A percentile compares a stretch with the other conserved stretches of the same genome.
Evolutionary conservation across 1,140 invertebrate genomes (phyloP).

Genomic region (Drosophila nikananu): DNA sequence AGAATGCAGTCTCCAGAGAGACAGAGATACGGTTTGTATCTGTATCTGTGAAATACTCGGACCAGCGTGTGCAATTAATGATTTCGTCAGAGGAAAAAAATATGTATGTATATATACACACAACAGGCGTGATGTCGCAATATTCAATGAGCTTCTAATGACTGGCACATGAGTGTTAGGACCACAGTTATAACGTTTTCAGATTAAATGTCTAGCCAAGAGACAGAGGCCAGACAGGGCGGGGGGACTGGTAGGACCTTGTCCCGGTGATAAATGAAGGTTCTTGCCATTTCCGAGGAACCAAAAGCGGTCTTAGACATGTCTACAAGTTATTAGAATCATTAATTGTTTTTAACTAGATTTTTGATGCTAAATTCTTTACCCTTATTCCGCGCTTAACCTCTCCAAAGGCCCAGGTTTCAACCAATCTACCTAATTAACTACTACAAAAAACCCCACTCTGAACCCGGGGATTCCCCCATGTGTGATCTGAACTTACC

Average conservation of each 20-base stretch:
- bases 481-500: constrained; percentile 83
- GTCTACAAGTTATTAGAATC: constrained; percentile 3
- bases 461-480: not conserved
- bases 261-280: constrained; percentile 35
- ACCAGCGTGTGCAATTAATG: constrained; percentile 58
- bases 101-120: not conserved
- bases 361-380: not conserved
- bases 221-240: not conserved
- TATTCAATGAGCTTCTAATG: constrained; percentile 74
- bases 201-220: constrained; percentile 52
- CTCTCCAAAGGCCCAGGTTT: not conserved
- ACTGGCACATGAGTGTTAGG: constrained; percentile 60
- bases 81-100: constrained; percentile 29
- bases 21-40: not conserved
- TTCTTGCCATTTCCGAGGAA: constrained; percentile 11
- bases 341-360: not conserved
- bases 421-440: constrained; percentile 15
- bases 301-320: not conserved
- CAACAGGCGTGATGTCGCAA: constrained; percentile 66
- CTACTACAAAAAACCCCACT: not conserved
- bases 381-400: not conserved
- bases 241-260: not conserved
- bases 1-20: constrained; percentile 27
- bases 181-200: constrained; percentile 27
- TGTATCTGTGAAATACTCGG: constrained; percentile 43